Base-by-base conservation (phyloP, 1,140 invertebrate species). In the Palaemon carinicauda region DNA sequence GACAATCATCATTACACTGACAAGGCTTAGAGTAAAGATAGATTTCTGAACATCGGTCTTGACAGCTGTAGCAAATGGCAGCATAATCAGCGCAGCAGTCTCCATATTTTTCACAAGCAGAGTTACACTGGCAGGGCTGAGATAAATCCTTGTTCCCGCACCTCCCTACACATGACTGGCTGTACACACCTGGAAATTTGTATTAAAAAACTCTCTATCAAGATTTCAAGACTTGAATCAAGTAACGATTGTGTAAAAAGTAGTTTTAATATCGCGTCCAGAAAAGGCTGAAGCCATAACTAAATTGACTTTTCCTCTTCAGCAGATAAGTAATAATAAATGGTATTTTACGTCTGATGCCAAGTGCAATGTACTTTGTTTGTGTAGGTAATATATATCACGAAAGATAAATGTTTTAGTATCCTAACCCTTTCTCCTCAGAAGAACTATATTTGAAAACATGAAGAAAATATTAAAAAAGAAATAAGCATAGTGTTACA, bases 31-130 rank as follows among this genome's bases (percentile, higher is more conserved):
- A 74, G 24, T 74, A 15, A 4, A 77, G 51, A 51, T 77, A 85
- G 14, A 12, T 52, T 21, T 81, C 82, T n/a, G 78, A 78, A n/a
- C 88, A 88, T 10, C 88, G 54, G 54, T 77, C 69, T 52, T 80
- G n/a, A 41, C 88, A 88, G 10, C 82, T 81, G 60, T 75, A 17
- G 29, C 88, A 88, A 19, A 85, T 33, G 2, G 17, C 78, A 19
- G 14, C 15, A 33, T 86, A 88, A 54, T 88, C 88, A 24, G 14
- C 9, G 69, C 88, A 88, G 27, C 88, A 88, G 78, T 88, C 79
- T 1, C 60, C 56, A 50, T 31, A 82, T 19, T 60, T 54, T 14
- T 41, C 31, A 73, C 88, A 88, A 7, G 29, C 10, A 7, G 52
- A 29, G 54, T 86, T 88, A 51, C 88, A 88, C 54, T 88, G 82